Conservation (phyloP, 2,113 vertebrate species). For the Tiliqua scincoides region DNA sequence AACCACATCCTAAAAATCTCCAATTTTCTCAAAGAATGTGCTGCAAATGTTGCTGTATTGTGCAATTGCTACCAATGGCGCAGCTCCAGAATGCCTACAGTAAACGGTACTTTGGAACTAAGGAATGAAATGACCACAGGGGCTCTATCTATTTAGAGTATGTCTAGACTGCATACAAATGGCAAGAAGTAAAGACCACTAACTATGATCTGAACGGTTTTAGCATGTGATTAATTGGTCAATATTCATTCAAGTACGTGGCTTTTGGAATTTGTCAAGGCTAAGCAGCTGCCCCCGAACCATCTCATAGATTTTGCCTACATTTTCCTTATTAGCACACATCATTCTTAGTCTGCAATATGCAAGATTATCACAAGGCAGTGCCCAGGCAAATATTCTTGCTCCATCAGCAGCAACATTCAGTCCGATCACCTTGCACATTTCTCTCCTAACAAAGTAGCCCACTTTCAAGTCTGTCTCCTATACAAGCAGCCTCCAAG, state of each 20-base stretch:
- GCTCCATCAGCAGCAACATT: neutral
- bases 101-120: constrained; percentile 37
- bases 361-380: neutral
- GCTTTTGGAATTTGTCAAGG: constrained; percentile 59
- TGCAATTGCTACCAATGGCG: constrained; percentile 28
- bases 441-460: neutral
- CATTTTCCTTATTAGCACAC: constrained; percentile 45
- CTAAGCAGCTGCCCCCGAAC: constrained; percentile 53
- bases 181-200: constrained; percentile 59
- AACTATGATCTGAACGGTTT: constrained; percentile 70
- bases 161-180: constrained; percentile 70
- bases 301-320: constrained; percentile 49
- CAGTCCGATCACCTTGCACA: constrained; percentile 7
- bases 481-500: neutral
- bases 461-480: neutral
- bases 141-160: constrained; percentile 62
- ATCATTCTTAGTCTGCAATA: neutral
- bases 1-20: constrained; percentile 60
- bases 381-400: neutral
- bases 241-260: constrained; percentile 66
- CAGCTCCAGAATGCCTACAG: constrained; percentile 20
- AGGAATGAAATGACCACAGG: constrained; percentile 48
- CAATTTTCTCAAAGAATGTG: constrained; percentile 59
- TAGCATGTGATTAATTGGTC: constrained; percentile 72
- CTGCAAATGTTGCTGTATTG: constrained; percentile 49